Base-by-base conservation (phyloP, 2,113 vertebrate species). In the Tachuris rubrigastra region DNA sequence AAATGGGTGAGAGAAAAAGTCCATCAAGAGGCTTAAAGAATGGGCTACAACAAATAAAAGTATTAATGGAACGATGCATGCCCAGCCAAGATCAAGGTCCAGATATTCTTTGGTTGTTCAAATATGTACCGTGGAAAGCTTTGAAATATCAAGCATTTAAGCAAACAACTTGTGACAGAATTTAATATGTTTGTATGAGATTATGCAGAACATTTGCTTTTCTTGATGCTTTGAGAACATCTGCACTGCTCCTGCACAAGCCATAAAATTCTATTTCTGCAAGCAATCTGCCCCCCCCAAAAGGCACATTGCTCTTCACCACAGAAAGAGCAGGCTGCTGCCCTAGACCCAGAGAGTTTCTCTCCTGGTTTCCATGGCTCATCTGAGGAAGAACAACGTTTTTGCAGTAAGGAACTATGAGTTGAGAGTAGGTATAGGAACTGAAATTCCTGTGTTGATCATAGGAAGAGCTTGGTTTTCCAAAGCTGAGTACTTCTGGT, bases 91-190 rank as follows among this genome's bases (percentile, higher is more conserved):
- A 79, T 25, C 42, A 89, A 65, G 12, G 44, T 76, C 62, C 66
- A 56, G 31, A n/a, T 62, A 86, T 31, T 56, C 31, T 89, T 74
- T 66, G 24, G 12, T 56, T 11, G 9, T 89, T 62, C 62, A 91
- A 95, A 94, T 85, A 94, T 52, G 49, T 75, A n/a, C 66, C 18
- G 52, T 52, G 66, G 44, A 72, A 74, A 72, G 62, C 47, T 63
- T 41, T 79, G 71, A 90, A 96, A 93, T 87, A 82, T 8, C 78
- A 91, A 91, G 58, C 76, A 65, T 79, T 96, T 85, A 87, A 79
- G 74, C 82, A 95, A 95, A 90, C 78, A 76, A 56, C 49, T 50
- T 60, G 35, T 75, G 39, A 56, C 24, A 87, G 35, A 3, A 2
- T 82, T 69, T 50, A 56, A 52, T 89, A 60, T 58, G 22, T 87